Base-by-base conservation (phyloP, 2,888 invertebrate genomes). In the Dorcus hopei region DNA sequence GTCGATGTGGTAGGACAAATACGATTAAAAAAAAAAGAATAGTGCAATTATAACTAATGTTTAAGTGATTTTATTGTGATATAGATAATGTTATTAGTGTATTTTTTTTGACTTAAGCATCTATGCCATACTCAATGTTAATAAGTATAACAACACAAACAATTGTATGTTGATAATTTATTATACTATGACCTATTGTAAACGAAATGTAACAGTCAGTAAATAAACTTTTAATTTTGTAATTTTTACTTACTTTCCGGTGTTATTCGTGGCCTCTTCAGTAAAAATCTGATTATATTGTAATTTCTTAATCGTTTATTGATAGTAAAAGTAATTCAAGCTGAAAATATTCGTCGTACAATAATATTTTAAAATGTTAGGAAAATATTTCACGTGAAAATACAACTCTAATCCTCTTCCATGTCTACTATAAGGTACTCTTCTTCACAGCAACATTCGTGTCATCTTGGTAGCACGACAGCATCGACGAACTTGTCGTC, bases 381-480 rank as follows among this genome's bases (percentile, higher is more conserved):
- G 26, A 33, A 33, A 33, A 33, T 33, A 33, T 33, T 33, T 33
- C 26, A 33, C 26, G 26, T 33, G 26, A 33, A 33, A 33, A 33
- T 33, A 33, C 26, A 33, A 7, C 26, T 33, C 26, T 33, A 57
- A 41, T 72, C 72, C 57, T 73, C 72, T 47, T 74, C 73, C 54
- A 71, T 69, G 43, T 72, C 70, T 38, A 71, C 65, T 52, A 74
- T 61, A 33, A 71, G 61, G 49, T 68, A 69, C 61, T 73, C 73
- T 40, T 75, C 74, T 52, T 76, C 75, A 56, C 71, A 68, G 56
- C 67, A 70, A 23, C 57, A 62, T 58, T 55, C 54, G 49, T 76
- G 78, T 79, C 78, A 85, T 84, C 85, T 85, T 74, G 84, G 80
- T 71, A 85, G 84, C 66, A 83, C 81, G 47, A 85, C 81, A 33